Base-by-base conservation (phyloP, 1,140 invertebrate genomes). In the Drosophila burlai region DNA sequence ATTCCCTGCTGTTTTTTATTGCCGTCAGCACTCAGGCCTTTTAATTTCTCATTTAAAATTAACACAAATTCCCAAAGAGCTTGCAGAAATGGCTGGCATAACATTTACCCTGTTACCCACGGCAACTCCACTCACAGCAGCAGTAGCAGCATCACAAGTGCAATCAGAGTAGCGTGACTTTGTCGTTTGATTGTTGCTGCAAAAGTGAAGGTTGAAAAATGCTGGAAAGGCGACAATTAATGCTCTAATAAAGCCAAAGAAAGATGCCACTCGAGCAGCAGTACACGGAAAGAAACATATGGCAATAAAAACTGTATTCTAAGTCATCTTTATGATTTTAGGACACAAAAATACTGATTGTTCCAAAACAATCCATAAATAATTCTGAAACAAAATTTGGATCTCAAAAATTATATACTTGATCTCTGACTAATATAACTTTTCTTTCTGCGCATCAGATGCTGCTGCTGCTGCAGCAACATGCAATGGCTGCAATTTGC, bases 141-240 rank as follows among this genome's bases (percentile, higher is more conserved):
- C 63, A 62, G 34, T 40, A 68, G 46, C 57, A 80, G 54, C 72
- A 62, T 60, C 59, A 60, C 50, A 65, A 81, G 74, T 82, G 75
- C 61, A 77, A 80, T 84, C 85, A 90, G 67, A 84, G 67, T 74
- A 80, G 85, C 85, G 85, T 90, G 85, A 90, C 85, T 90, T 71
- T 76, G 80, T 60, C 62, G 63, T 66, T 76, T 73, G 60, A 73
- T 80, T 79, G 71, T 47, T 52, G 72, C 67, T 69, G 72, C 50
- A 92, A 92, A 92, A 92, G 91, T 92, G 91, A 92, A 92, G 91
- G 91, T 92, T 92, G 79, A 66, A 81, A 75, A 74, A 55, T 68
- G 61, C 74, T 74, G 61, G 74, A 66, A 73, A 76, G 61, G 57
- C 61, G 58, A 74, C 81, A 92, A 91, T 92, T 92, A 92, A 92